Conservation (phyloP, 2,797 vertebrate genomes). For the Cichlasoma orientale region DNA sequence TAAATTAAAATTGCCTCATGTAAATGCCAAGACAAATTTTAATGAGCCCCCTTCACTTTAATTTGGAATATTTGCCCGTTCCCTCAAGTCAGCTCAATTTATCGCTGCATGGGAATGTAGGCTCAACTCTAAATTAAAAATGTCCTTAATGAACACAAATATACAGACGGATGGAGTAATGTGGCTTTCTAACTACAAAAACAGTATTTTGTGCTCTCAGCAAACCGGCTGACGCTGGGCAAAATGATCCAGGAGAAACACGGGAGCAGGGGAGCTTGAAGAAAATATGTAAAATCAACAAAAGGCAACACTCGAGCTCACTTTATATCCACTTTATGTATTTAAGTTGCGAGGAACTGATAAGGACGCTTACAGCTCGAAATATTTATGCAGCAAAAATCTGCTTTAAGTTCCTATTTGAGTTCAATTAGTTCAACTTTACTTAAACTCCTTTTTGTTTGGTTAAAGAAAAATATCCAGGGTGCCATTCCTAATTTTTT, state of each 20-base stretch:
- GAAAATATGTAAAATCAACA: slow-evolving; percentile 28
- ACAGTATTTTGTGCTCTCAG: slow-evolving; percentile 55
- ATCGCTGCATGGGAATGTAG: slow-evolving; percentile 51
- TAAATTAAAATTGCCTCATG: slow-evolving; percentile 76
- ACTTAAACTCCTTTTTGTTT: slow-evolving; percentile 1
- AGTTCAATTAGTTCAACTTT: background rate
- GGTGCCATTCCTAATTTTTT: background rate
- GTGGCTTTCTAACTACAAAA: slow-evolving; percentile 56
- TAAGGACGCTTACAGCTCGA: background rate
- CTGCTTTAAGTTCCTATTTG: background rate
- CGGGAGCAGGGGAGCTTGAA: background rate
- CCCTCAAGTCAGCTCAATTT: slow-evolving; percentile 59
- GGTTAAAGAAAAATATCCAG: slow-evolving; percentile 23
- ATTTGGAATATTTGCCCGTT: slow-evolving; percentile 56
- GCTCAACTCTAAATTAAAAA: slow-evolving; percentile 67
- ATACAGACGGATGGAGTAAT: slow-evolving; percentile 46
- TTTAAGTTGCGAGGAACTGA: background rate
- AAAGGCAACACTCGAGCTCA: background rate
- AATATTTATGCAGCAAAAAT: background rate
- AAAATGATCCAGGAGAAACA: slow-evolving; percentile 43
- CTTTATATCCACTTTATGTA: background rate
- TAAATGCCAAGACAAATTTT: slow-evolving; percentile 77
- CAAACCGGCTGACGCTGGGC: slow-evolving; percentile 37
- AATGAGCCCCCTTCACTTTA: slow-evolving; percentile 64
- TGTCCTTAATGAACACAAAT: slow-evolving; percentile 62